phyloP scores from a whole-genome alignment of 2,113 vertebrate genomes.

The Periophthalmodon schlosseri region DNA sequence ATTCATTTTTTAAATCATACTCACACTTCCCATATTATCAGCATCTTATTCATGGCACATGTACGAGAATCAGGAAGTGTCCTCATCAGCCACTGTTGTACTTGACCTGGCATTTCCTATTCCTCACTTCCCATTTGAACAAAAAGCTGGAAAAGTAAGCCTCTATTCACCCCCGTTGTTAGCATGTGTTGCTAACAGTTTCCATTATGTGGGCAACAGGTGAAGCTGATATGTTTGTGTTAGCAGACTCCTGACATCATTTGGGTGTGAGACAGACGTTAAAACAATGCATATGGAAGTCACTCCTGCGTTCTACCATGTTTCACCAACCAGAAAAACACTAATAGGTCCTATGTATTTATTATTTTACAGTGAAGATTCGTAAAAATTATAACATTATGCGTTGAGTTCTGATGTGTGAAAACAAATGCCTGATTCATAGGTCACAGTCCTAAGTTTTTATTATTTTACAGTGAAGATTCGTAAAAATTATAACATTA shows the following conservation, averaged over 20 bases:
- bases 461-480: not conserved
- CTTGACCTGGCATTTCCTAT: conserved; percentile 18
- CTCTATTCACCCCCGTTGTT: not conserved
- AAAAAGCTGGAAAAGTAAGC: not conserved
- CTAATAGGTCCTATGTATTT: not conserved
- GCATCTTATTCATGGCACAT: not conserved
- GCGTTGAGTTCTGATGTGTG: not conserved
- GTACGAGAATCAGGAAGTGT: conserved; percentile 1
- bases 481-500: not conserved
- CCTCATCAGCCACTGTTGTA: not conserved
- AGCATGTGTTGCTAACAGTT: not conserved
- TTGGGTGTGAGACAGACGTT: not conserved
- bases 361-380: not conserved
- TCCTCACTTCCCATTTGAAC: conserved; percentile 10
- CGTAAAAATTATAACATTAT: not conserved
- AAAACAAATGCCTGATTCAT: not conserved
- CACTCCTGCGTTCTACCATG: not conserved
- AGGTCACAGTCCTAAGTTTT: not conserved
- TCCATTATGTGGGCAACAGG: not conserved
- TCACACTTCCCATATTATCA: not conserved
- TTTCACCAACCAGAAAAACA: not conserved
- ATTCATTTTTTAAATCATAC: not conserved
- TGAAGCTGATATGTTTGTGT: conserved; percentile 16
- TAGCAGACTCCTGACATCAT: conserved; percentile 11
- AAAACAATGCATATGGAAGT: conserved; percentile 10